A percentile compares a stretch with the other conserved stretches of the same genome.
Evolutionary conservation across 2,888 invertebrate species (phyloP).

Genomic region (Tetragonula carbonaria): DNA sequence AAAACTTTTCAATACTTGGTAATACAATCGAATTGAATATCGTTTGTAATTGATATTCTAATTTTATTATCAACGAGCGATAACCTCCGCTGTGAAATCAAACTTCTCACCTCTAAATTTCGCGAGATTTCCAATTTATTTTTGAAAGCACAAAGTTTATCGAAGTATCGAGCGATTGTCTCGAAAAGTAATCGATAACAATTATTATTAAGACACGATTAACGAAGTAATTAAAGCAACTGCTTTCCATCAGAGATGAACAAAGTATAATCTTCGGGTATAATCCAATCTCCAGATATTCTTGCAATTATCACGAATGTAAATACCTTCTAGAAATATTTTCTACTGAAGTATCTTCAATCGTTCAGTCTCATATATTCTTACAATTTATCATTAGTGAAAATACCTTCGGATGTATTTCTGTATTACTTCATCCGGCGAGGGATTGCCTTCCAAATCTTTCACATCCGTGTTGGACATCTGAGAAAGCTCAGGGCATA

Average conservation of each 20-base stretch:
- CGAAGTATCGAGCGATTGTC: no score
- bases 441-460: conserved; percentile 35
- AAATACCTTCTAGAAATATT: conserved; percentile 47
- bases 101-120: no score
- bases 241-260: neutral
- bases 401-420: conserved; percentile 68
- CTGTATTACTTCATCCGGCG: conserved; percentile 45
- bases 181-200: no score
- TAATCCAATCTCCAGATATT: neutral
- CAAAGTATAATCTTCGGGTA: neutral
- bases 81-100: no score
- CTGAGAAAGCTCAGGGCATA: conserved; percentile 79
- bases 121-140: neutral
- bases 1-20: no score
- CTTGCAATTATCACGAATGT: neutral
- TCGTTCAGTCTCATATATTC: neutral
- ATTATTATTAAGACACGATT: no score
- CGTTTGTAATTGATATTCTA: neutral
- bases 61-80: neutral
- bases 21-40: no score
- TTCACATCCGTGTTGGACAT: conserved; percentile 28
- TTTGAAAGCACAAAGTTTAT: neutral
- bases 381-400: neutral
- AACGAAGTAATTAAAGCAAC: no score
- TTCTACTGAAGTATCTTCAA: no score